phyloP scores from a whole-genome alignment of 2,797 vertebrate genomes.

The Schizothorax lantsangensis region DNA sequence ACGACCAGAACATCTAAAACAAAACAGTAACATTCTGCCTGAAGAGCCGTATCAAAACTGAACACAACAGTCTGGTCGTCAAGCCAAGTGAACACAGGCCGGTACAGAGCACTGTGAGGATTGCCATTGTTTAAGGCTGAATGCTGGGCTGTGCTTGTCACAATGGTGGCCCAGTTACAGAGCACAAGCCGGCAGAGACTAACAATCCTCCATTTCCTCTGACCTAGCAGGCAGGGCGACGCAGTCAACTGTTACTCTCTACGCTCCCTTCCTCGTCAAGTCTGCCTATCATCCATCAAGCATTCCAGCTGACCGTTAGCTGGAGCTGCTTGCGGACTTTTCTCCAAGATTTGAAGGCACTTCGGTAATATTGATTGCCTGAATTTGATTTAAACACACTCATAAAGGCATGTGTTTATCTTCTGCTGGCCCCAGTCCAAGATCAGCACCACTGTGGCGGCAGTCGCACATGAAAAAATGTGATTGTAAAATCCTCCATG shows the following conservation, averaged over 20 bases:
- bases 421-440: slow-evolving; percentile 55
- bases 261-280: slow-evolving; percentile 36
- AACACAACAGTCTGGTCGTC: slow-evolving; percentile 41
- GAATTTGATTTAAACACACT: slow-evolving; percentile 56
- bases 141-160: slow-evolving; percentile 32
- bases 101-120: slow-evolving; percentile 24
- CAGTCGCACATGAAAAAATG: slow-evolving; percentile 43
- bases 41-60: slow-evolving; percentile 12
- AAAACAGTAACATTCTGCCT: slow-evolving; percentile 22
- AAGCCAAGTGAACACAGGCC: slow-evolving; percentile 32
- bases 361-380: slow-evolving; percentile 50
- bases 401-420: slow-evolving; percentile 58
- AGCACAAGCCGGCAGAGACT: slow-evolving; percentile 14
- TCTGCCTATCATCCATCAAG: slow-evolving; percentile 40
- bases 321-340: slow-evolving; percentile 25
- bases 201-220: slow-evolving; percentile 60
- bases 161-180: slow-evolving; percentile 48
- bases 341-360: slow-evolving; percentile 29
- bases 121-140: slow-evolving; percentile 48
- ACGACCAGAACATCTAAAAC: slow-evolving; percentile 32
- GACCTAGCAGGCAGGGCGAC: slow-evolving; percentile 35
- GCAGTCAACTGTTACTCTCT: slow-evolving; percentile 40
- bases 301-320: slow-evolving; percentile 23
- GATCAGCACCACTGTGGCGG: slow-evolving; percentile 49
- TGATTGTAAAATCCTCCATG: slow-evolving; percentile 21